Evolutionary conservation across 2,113 vertebrate genomes (phyloP).

Genomic region (Chinchilla lanigera): DNA sequence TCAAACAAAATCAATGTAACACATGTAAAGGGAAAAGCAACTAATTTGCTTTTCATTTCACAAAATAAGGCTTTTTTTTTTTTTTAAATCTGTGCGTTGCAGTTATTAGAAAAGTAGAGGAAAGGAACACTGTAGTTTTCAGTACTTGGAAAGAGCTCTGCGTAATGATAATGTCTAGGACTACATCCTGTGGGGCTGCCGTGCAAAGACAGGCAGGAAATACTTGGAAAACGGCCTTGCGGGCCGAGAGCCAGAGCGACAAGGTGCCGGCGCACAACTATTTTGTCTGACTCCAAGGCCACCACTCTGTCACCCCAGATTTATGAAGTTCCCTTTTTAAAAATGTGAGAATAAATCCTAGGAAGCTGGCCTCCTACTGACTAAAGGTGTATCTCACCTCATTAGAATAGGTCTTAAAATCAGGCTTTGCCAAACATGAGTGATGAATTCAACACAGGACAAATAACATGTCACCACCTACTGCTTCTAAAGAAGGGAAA

Average conservation of each 20-base stretch:
- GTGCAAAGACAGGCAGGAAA: slow-evolving; percentile 68
- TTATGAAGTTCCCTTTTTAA: slow-evolving; percentile 27
- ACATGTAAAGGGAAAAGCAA: slow-evolving; percentile 58
- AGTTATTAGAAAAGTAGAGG: slow-evolving; percentile 74
- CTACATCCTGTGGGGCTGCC: slow-evolving; percentile 68
- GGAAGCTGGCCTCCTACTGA: background rate
- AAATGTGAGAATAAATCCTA: slow-evolving; percentile 41
- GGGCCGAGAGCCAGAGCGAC: slow-evolving; percentile 60
- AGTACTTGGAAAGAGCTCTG: slow-evolving; percentile 75
- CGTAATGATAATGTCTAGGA: slow-evolving; percentile 74
- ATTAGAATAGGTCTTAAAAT: background rate
- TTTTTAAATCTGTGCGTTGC: background rate
- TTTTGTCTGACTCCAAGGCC: slow-evolving; percentile 39
- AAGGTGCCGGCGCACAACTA: background rate
- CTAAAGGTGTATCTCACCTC: slow-evolving; percentile 32
- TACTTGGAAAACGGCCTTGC: slow-evolving; percentile 27
- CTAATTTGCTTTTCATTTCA: slow-evolving; percentile 72
- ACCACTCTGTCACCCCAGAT: slow-evolving; percentile 11
- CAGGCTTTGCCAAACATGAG: background rate
- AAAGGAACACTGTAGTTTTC: slow-evolving; percentile 41
- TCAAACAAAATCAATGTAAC: slow-evolving; percentile 71
- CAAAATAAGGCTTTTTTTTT: slow-evolving; percentile 41
- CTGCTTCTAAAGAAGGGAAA: background rate
- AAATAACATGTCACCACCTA: background rate
- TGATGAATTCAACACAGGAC: background rate